Percentiles rank a stretch among this genome's conserved stretches.
These are phyloP conservation scores for Drosophila tristis DNA, from an alignment of 1,140 invertebrate genomes.

Conservation along the genomic window DNA sequence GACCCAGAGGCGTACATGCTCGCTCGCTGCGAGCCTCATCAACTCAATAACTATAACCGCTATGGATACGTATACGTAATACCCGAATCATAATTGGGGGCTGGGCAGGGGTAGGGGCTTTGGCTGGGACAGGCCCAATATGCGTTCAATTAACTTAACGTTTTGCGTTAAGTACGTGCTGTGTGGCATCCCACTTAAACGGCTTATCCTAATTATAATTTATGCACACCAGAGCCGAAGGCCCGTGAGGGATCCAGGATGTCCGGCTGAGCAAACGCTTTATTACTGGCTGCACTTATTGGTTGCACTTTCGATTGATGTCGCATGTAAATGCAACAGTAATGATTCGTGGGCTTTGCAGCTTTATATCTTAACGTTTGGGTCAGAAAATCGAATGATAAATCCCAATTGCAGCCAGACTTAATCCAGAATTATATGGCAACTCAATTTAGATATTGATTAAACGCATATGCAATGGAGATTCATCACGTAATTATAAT, in stretches of 20 bases:
- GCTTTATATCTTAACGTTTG: no score
- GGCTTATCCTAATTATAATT: slow-evolving; percentile 37
- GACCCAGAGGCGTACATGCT: slow-evolving; percentile 27
- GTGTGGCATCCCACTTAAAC: slow-evolving; percentile 27
- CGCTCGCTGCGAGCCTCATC: not conserved
- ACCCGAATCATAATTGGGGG: not conserved
- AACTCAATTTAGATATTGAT: no score
- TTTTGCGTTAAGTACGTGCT: slow-evolving; percentile 36
- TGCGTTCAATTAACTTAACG: slow-evolving; percentile 37
- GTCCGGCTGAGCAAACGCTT: not conserved
- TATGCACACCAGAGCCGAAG: slow-evolving; percentile 10
- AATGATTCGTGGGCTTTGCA: no score
- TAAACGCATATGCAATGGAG: no score
- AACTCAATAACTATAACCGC: slow-evolving; percentile 23
- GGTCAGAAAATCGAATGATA: no score
- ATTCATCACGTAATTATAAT: slow-evolving; percentile 4
- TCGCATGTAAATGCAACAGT: no score
- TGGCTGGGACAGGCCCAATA: slow-evolving; percentile 8
- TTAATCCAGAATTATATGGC: no score
- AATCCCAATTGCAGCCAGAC: no score
- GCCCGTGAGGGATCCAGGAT: not conserved
- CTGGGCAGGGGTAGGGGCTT: no score
- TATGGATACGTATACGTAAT: not conserved
- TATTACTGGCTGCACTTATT: not conserved
- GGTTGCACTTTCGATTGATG: not conserved